Conservation (phyloP, 2,888 invertebrate genomes). For the Brachypterus glaber region DNA sequence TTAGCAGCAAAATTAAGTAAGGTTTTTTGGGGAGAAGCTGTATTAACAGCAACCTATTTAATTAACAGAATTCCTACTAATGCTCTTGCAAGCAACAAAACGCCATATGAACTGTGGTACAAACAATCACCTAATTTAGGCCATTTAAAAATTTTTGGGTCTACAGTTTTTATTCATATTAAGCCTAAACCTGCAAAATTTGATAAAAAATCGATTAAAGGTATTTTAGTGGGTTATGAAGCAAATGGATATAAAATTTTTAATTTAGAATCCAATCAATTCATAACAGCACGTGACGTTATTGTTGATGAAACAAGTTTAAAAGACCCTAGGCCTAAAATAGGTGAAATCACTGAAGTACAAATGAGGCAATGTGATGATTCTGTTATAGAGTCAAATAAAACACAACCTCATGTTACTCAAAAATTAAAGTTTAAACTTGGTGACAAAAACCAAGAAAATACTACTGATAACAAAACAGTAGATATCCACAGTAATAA, state of each 20-base stretch:
- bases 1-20: conserved; percentile 27
- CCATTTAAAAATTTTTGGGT: conserved; percentile 6
- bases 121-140: conserved; percentile 1
- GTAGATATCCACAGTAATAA: too few relatives aligned
- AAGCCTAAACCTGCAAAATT: neutral
- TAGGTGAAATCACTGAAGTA: neutral
- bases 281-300: neutral
- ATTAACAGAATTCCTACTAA: conserved; percentile 17
- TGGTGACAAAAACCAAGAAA: neutral
- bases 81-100: conserved; percentile 18
- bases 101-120: conserved; percentile 13
- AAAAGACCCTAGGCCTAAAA: neutral
- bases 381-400: too few relatives aligned
- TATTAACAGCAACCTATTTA: conserved; percentile 18
- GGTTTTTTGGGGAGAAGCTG: conserved; percentile 31
- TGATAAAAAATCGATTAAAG: conserved; percentile 6
- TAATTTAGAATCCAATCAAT: conserved; percentile 1
- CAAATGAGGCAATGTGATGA: neutral
- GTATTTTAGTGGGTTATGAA: conserved; percentile 9
- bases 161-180: conserved; percentile 6
- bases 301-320: neutral
- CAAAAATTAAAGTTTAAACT: neutral
- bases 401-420: neutral
- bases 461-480: too few relatives aligned
- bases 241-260: conserved; percentile 7